Evolutionary conservation across 2,797 vertebrate species (phyloP), one percentile per base, ranked within the genome.

Genomic region (Geotria australis): DNA sequence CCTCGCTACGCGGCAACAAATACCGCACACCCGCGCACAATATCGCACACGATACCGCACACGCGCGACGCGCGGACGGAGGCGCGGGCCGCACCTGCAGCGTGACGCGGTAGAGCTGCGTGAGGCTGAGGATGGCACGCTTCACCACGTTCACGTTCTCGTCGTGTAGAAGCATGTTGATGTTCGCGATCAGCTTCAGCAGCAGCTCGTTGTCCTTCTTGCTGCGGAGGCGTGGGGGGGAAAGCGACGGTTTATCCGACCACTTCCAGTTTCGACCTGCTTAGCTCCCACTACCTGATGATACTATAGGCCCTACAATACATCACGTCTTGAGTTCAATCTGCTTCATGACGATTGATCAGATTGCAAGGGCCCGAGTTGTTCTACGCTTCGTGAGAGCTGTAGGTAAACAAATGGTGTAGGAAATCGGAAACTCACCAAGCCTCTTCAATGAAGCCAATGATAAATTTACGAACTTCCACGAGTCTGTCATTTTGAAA

Each of bases 91-190:
- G 60, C 62, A 85, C 88, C 83, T 93, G 83, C 48, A 93, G 68
- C 5, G 83, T 73, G 57, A 91, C 81, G 69, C 79, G 85, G 67
- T 94, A 88, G 2, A 93, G 76, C 67, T 93, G 85, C 1, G 85
- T 94, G 71, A 95, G 79, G 7, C 83, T 83, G 51, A 95, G 78
- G 65, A 95, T 84, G 62, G 81, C 82, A 12, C 85, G 88, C 64
- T 95, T 95, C 58, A 88, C 81, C 65, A 95, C 85, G 1, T 94
- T 95, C 48, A 95, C 85, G 1, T 85, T 91, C 14, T 91, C 88
- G 0, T 95, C 85, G 60, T 73, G 75, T 61, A 91, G 69, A 56
- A 89, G 61, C 81, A 91, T 86, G 73, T 95, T 89, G 58, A 95
- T 73, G 66, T 95, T 95, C 8, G 82, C 85, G 0, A 95, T 77